phyloP scores from a whole-genome alignment of 37 sponge, comb jelly and placozoan genomes.

The Cliona cf. orientalis region DNA sequence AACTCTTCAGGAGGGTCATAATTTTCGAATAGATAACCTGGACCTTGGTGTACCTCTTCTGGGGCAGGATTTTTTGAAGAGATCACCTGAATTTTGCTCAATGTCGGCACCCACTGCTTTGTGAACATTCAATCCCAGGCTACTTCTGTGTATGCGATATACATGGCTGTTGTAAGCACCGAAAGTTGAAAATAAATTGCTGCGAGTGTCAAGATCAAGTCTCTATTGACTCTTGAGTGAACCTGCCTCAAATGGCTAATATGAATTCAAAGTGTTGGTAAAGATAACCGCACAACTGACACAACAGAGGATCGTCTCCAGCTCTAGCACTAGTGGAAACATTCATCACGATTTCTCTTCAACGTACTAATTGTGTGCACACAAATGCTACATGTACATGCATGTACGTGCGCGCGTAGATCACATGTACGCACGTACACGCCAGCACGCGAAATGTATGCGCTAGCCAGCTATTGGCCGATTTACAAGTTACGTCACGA shows the following conservation, averaged over 20 bases:
- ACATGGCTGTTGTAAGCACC: conserved; percentile 24
- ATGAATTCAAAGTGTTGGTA: conserved; percentile 5
- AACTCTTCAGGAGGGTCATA: neutral
- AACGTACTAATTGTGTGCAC: too few species aligned
- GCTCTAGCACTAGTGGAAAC: too few species aligned
- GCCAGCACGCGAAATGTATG: neutral
- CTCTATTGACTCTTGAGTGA: conserved; percentile 1
- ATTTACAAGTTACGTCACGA: too few species aligned
- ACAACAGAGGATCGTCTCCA: neutral
- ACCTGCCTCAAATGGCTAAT: conserved; percentile 24
- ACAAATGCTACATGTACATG: too few species aligned
- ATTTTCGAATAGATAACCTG: neutral
- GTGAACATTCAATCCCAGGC: neutral
- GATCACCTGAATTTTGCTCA: neutral
- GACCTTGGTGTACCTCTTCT: too few species aligned
- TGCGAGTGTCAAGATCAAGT: neutral
- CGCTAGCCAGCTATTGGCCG: too few species aligned
- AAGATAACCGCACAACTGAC: conserved; percentile 9
- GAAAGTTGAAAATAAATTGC: neutral
- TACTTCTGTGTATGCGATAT: conserved; percentile 10
- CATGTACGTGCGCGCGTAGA: neutral
- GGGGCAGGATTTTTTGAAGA: too few species aligned
- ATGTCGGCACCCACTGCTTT: neutral
- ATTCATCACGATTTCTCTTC: neutral
- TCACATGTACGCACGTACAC: neutral